Evolutionary conservation across 2,888 invertebrate genomes (phyloP).

Genomic region (Heliconius ismenius): DNA sequence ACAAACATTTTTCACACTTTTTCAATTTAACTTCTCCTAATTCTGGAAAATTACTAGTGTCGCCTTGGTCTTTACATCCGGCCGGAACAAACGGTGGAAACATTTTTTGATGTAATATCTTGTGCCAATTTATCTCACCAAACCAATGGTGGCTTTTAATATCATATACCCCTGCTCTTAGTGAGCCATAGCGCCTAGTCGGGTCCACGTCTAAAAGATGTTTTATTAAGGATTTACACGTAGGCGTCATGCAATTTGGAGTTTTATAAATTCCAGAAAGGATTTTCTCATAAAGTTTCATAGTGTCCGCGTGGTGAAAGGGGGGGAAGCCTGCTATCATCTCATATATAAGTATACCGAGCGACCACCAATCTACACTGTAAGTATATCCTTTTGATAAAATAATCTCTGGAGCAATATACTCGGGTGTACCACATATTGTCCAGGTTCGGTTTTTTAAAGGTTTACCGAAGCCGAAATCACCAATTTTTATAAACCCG

Average conservation of each 20-base stretch:
- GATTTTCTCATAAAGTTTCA: slow-evolving; percentile 96
- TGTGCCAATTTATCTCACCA: slow-evolving; percentile 88
- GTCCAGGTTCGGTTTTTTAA: slow-evolving; percentile 91
- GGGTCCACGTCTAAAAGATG: slow-evolving; percentile 86
- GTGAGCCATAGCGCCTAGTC: slow-evolving; percentile 88
- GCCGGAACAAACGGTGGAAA: slow-evolving; percentile 83
- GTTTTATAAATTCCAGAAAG: slow-evolving; percentile 92
- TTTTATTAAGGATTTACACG: slow-evolving; percentile 89
- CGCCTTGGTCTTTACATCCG: slow-evolving; percentile 74
- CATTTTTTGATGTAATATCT: slow-evolving; percentile 88
- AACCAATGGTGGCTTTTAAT: slow-evolving; percentile 97
- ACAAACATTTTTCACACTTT: slow-evolving; percentile 75
- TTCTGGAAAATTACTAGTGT: slow-evolving; percentile 85
- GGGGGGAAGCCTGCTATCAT: slow-evolving; percentile 95
- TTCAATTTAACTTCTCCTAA: slow-evolving; percentile 79
- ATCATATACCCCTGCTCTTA: slow-evolving; percentile 92
- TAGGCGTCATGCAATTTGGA: slow-evolving; percentile 88
- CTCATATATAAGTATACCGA: slow-evolving; percentile 92
- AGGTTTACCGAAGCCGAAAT: slow-evolving; percentile 95
- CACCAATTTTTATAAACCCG: slow-evolving; percentile 91
- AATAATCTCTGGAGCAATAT: slow-evolving; percentile 95
- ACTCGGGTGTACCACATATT: slow-evolving; percentile 97
- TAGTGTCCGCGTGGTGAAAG: slow-evolving; percentile 92
- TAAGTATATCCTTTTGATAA: slow-evolving; percentile 93
- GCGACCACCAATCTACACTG: slow-evolving; percentile 97